Evolutionary conservation across 53 echinoderm and acorn worm species (phyloP).

Genomic region (Holothuria leucospilota): DNA sequence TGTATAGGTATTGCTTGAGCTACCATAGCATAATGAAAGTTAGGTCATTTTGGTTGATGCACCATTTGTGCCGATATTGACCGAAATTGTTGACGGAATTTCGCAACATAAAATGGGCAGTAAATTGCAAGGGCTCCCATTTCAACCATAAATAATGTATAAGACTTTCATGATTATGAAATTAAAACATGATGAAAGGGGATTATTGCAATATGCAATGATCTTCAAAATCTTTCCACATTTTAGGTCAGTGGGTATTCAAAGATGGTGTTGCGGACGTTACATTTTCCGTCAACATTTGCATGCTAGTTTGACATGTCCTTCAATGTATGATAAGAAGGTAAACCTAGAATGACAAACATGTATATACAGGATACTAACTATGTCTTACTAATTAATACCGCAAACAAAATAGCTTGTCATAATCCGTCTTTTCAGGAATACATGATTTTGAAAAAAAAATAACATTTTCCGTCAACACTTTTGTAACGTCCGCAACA

Average conservation of each 20-base stretch:
- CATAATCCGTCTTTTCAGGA: no score
- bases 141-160: not conserved
- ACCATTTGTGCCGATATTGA: not conserved
- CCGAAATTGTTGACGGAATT: conserved; percentile 20
- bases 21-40: not conserved
- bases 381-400: no score
- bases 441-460: no score
- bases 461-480: no score
- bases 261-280: not conserved
- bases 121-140: conserved; percentile 4
- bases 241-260: not conserved
- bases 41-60: not conserved
- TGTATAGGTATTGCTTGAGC: no score
- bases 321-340: not conserved
- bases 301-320: not conserved
- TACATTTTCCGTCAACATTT: conserved; percentile 1
- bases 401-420: no score
- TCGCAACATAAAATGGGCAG: conserved; percentile 29
- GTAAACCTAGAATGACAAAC: not conserved
- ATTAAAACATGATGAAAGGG: conserved; percentile 23
- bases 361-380: no score
- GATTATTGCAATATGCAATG: conserved; percentile 8
- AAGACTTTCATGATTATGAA: not conserved
- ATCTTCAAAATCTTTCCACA: not conserved
- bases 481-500: no score